Base-by-base conservation (phyloP, 2,888 invertebrate genomes). In the Brachyopa scutellaris region DNA sequence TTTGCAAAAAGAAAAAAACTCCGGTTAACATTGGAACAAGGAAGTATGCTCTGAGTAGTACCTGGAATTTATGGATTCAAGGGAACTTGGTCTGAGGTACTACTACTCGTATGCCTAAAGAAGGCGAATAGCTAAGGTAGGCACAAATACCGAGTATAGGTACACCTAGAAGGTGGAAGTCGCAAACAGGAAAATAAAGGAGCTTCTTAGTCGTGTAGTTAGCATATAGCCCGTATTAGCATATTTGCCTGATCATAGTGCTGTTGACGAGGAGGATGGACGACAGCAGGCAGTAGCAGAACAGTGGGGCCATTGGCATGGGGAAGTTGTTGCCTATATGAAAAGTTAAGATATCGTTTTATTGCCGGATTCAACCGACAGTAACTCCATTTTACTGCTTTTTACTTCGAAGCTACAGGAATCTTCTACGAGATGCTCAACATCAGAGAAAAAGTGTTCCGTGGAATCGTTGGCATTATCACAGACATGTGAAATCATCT, bases 201-300 rank as follows among this genome's bases (percentile, higher is more conserved):
- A 11, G 5, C 23, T 57, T 29, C 67, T 17, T 19, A 73, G 67
- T 83, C 78, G 78, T 78, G 83, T 67, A 55, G 66, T 83, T 78
- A 78, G 78, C 83, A 83, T 83, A 83, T 62, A 73, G 62, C 47
- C 70, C 83, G 62, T 77, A 83, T 83, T 83, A 83, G 83, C 83
- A 83, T 83, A 78, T 78, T 78, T 67, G 72, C 31, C 49, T 55
- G 67, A 78, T 78, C 61, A 57, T 49, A 49, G 57, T 69, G 26
- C 3, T 6, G 26, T 3, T 40, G 76, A 59, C 33, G 67, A 55
- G 29, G 23, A 59, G 66, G 13, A 69, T 49, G 45, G 15, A 57
- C 55, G 38, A 17, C 33, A 59, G 29, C 9, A 11, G 13, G 36
- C 36, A 36, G n/a, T 8, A 15, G 42, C 1, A n/a, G n/a, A n/a